Conservation (phyloP, 2,888 invertebrate species). For the Metacarcinus magister region DNA sequence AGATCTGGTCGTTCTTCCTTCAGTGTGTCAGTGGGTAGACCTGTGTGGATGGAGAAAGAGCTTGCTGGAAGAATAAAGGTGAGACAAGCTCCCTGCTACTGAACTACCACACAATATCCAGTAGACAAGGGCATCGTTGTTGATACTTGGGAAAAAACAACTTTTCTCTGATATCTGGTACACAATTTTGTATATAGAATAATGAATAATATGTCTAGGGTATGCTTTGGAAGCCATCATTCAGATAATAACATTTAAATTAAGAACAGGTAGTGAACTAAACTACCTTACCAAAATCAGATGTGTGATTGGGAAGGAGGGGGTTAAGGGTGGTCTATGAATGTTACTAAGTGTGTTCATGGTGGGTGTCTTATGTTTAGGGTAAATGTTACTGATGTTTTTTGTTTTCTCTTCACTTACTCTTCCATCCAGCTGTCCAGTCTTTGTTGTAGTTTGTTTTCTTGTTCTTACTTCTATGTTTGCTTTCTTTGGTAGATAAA, state of each 20-base stretch:
- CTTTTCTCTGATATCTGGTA: not conserved
- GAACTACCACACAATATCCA: slow-evolving; percentile 38
- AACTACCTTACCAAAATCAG: not conserved
- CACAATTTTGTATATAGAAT: slow-evolving; percentile 1
- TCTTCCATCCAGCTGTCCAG: not conserved
- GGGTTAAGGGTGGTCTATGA: not conserved
- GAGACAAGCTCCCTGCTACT: slow-evolving; percentile 47
- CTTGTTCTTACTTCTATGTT: not conserved
- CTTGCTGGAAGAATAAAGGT: slow-evolving; percentile 86
- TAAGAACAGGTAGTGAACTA: not conserved
- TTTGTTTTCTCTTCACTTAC: not conserved
- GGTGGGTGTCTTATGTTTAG: slow-evolving; percentile 12
- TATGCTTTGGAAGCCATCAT: not conserved
- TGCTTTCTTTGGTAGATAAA: not conserved
- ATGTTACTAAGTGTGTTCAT: not conserved
- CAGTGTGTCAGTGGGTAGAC: slow-evolving; percentile 87
- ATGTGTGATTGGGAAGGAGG: slow-evolving; percentile 7
- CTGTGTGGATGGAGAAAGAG: slow-evolving; percentile 89
- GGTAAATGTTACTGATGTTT: not conserved
- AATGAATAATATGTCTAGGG: slow-evolving; percentile 6
- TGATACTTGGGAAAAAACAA: not conserved
- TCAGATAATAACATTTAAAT: not conserved
- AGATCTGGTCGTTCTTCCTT: slow-evolving; percentile 78
- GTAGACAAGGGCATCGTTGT: slow-evolving; percentile 39
- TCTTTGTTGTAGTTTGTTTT: not conserved